phyloP scores from a whole-genome alignment of 1,140 invertebrate genomes.

The Nymphalis io region DNA sequence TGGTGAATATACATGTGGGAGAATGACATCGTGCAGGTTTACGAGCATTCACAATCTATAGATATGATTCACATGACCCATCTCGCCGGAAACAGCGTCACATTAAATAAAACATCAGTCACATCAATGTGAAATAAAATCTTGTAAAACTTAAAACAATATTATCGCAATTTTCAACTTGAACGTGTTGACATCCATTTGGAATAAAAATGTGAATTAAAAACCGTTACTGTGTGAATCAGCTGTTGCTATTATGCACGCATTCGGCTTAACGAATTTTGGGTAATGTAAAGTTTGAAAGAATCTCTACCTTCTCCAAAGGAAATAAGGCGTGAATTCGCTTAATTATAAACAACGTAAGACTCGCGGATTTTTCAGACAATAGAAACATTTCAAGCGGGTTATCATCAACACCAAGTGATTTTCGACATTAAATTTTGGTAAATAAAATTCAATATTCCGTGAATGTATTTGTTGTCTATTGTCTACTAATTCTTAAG shows the following conservation, averaged over 20 bases:
- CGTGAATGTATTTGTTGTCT: background rate
- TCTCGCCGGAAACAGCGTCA: background rate
- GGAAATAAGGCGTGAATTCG: conserved; percentile 25
- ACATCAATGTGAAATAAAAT: conserved; percentile 15
- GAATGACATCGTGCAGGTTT: no score
- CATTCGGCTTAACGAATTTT: conserved; percentile 38
- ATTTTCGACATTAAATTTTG: conserved; percentile 40
- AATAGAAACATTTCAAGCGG: conserved; percentile 31
- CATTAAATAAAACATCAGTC: conserved; percentile 7
- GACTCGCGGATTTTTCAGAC: conserved; percentile 34
- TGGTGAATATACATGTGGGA: no score
- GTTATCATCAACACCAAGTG: conserved; percentile 25
- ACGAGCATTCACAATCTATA: no score
- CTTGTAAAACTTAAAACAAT: conserved; percentile 19
- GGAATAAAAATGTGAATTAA: conserved; percentile 40
- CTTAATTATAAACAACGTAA: background rate
- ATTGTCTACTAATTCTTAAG: conserved; percentile 61
- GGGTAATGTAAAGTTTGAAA: conserved; percentile 21
- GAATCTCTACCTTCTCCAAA: conserved; percentile 24
- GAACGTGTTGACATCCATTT: conserved; percentile 37
- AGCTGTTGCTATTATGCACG: conserved; percentile 61
- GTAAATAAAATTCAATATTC: conserved; percentile 37
- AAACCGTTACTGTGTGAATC: conserved; percentile 67
- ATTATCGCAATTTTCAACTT: conserved; percentile 33
- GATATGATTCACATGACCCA: no score